Evolutionary conservation across 2,888 invertebrate species (phyloP), one percentile per base, ranked within the genome.

Genomic region (Theretra japonica): DNA sequence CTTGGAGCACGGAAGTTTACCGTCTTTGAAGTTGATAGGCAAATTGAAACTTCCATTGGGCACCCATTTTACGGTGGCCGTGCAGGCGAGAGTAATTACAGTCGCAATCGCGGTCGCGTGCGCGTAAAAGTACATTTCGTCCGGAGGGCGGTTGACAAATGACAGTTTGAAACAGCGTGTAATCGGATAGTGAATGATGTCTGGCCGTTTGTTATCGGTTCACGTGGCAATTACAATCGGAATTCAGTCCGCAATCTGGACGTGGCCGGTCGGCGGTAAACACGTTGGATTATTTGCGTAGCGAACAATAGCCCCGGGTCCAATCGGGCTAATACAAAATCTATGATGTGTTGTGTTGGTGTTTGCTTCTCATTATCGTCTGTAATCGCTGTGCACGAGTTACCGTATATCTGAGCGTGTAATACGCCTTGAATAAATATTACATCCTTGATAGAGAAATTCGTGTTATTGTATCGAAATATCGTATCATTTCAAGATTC

Each of bases 1-100:
- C 74, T 87, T 91, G 0, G 94, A 91, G 74, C 94, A 94, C 0
- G 94, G 94, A 23, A 91, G 80, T 73, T 88, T 88, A 0, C 84
- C 85, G 69, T 87, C 84, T 74, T 87, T 87, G 72, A 89, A 94
- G 76, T 91, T 94, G 15, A 75, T 80, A 1, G 92, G 84, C 72
- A 91, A 75, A 75, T 90, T 89, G 76, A 93, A 92, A 74, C 87
- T 90, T 19, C 86, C 84, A 72, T 88, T 90, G 3, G 92, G 91
- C 59, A 89, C 76, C 91, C 92, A 94, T 79, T 86, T 89, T 17
- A 94, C 93, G 68, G 82, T 77, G 30, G 86, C 75, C 25, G 89
- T 77, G 28, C 82, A 84, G 72, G 86, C 78, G 57, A 83, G 72
- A 72, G 83, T 76, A 59, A 84, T 75, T 21, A 83, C 73, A 56